Evolutionary conservation across 2,113 vertebrate species (phyloP).

Genomic region (Anguilla rostrata): DNA sequence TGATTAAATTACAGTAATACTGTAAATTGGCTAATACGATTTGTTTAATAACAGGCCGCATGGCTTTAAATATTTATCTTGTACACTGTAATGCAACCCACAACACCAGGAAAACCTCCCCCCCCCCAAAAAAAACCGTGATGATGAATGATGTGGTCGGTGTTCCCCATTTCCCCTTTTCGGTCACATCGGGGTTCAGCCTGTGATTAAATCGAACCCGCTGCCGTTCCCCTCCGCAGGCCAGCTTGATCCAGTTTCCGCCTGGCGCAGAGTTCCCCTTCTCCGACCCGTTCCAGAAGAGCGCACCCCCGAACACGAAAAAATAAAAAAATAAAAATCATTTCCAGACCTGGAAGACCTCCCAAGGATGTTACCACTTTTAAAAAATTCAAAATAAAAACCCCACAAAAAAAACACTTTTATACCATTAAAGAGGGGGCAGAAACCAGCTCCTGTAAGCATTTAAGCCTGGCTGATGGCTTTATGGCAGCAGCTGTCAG

Average conservation of each 20-base stretch:
- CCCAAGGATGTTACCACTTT: background rate
- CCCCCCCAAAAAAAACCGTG: too few species aligned
- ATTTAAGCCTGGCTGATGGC: background rate
- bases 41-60: too few species aligned
- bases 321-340: background rate
- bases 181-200: background rate
- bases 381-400: background rate
- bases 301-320: background rate
- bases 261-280: background rate
- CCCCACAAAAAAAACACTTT: background rate
- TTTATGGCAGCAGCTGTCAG: background rate
- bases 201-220: background rate
- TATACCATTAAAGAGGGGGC: background rate
- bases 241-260: background rate
- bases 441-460: background rate
- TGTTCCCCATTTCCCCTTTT: too few species aligned
- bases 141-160: too few species aligned
- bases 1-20: too few species aligned
- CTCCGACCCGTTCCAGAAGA: background rate
- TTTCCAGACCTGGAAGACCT: background rate
- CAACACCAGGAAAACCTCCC: too few species aligned
- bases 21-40: too few species aligned
- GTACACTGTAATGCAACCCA: too few species aligned
- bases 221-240: background rate
- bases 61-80: too few species aligned